These are phyloP conservation scores for Eilema sororculum DNA, from an alignment of 2,888 invertebrate genomes.

Conservation along the genomic window DNA sequence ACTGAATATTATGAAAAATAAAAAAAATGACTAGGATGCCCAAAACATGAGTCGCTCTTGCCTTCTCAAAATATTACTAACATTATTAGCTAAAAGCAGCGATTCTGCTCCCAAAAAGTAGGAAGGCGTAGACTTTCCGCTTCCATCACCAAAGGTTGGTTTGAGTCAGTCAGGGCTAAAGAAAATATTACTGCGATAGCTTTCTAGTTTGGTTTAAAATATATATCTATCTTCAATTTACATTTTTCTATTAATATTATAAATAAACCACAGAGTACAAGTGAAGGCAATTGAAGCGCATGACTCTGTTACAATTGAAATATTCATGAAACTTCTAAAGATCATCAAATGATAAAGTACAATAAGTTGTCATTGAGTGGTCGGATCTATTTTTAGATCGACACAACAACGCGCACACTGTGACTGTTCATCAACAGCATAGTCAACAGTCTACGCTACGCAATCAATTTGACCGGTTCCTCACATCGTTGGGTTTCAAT, in stretches of 20 bases:
- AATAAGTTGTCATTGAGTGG: conserved; percentile 69
- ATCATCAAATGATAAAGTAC: conserved; percentile 59
- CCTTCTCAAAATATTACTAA: no score
- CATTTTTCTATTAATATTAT: conserved; percentile 11
- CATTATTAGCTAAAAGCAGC: no score
- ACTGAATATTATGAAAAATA: no score
- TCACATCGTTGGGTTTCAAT: conserved; percentile 62
- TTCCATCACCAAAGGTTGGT: no score
- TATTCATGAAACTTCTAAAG: conserved; percentile 55
- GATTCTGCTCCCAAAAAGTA: no score
- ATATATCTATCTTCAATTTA: background rate
- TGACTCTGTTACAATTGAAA: conserved; percentile 51
- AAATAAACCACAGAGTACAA: conserved; percentile 24
- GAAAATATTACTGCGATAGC: background rate
- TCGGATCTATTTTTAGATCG: conserved; percentile 77
- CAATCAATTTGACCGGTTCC: conserved; percentile 81
- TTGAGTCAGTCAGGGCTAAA: background rate
- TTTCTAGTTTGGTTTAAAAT: background rate
- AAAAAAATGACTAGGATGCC: no score
- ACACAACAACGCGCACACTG: conserved; percentile 64
- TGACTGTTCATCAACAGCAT: conserved; percentile 65
- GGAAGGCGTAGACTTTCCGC: no score
- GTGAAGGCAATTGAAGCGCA: conserved; percentile 46
- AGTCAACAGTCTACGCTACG: conserved; percentile 54
- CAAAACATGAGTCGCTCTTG: no score